These are phyloP conservation scores for Tiliacea aurago DNA, from an alignment of 2,888 invertebrate species.

Conservation along the genomic window DNA sequence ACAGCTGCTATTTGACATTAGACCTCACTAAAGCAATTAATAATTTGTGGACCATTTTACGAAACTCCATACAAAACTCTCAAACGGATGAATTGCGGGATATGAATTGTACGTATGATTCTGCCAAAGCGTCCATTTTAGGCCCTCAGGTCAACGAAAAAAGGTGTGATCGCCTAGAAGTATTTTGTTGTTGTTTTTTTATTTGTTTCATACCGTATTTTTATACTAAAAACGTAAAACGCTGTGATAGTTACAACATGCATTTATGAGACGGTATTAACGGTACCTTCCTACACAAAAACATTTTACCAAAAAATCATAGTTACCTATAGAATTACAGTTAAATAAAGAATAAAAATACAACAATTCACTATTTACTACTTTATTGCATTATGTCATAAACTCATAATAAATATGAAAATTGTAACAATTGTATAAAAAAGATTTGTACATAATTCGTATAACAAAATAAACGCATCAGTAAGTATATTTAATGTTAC, in stretches of 20 bases:
- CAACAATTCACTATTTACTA: conserved; percentile 41
- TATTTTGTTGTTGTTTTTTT: neutral
- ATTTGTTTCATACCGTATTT: neutral
- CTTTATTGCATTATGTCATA: conserved; percentile 67
- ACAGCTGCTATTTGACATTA: no score
- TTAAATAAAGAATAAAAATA: conserved; percentile 26
- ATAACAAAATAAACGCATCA: conserved; percentile 54
- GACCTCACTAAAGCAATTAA: no score
- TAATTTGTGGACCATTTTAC: no score
- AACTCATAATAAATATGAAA: conserved; percentile 53
- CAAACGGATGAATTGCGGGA: no score
- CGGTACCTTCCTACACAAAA: neutral
- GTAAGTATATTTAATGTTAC: conserved; percentile 14
- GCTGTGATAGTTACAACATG: conserved; percentile 26
- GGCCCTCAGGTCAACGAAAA: neutral
- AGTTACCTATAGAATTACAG: neutral
- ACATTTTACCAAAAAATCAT: neutral
- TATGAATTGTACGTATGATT: no score
- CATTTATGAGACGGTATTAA: conserved; percentile 25
- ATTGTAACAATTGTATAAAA: conserved; percentile 55
- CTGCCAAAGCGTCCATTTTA: no score
- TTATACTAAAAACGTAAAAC: conserved; percentile 2
- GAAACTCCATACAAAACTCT: no score
- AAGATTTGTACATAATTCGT: conserved; percentile 52
- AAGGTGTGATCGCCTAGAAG: neutral